Evolutionary conservation across 2,888 invertebrate species (phyloP), one percentile per base, ranked within the genome.

Genomic region (Scaptomyza flava): DNA sequence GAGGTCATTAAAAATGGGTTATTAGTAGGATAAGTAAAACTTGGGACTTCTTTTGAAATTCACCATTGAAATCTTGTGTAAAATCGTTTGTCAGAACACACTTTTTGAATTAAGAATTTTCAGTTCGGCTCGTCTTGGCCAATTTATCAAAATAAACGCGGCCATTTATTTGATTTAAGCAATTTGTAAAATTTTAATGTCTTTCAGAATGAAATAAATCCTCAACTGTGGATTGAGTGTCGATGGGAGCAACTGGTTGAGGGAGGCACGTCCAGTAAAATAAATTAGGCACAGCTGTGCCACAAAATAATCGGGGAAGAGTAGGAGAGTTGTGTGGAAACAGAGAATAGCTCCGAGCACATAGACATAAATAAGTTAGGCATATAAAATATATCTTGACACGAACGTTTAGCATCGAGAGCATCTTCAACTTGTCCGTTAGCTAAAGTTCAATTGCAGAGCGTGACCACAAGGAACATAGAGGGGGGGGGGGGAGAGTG

Each of bases 121-220:
- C 54, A 66, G 79, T 73, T 82, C 68, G 65, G 71, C 68, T 1
- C 0, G 64, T 81, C 64, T 75, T 68, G 43, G 57, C 58, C 77
- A 77, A 82, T 82, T 87, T 85, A 86, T 87, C 88, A 88, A 67
- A 78, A 86, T 87, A 82, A 82, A 82, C 83, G 86, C 83, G 66
- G 86, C 83, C 56, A 82, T 82, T 87, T 82, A 77, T 87, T 87
- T 86, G 84, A 82, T 86, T 83, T 70, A 66, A 72, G 88, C 88
- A 83, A 83, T 83, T 83, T 83, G 82, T 83, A 86, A 88, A 88
- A 83, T 87, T 83, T 88, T 83, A 88, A 88, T 83, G 88, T 81
- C 69, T 87, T 82, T 69, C 87, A 76, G 70, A 87, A 80, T 56
- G 73, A 85, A 82, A 81, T 81, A 81, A 81, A 81, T 81, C 86